phyloP scores from a whole-genome alignment of 1,140 invertebrate species.

The Trichonephila inaurata region DNA sequence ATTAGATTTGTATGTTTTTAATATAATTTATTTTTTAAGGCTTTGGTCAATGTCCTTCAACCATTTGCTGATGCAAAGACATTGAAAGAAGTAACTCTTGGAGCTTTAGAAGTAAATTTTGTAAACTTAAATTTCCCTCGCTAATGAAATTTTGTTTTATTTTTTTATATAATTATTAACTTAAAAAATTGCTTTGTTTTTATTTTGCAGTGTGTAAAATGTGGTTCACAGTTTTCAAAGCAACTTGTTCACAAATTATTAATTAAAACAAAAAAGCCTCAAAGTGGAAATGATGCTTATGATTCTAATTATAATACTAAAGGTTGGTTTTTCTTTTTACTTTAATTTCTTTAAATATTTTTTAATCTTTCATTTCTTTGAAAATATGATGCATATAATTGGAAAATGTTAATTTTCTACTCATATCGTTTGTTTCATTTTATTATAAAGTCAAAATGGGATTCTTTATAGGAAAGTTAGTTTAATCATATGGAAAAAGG shows the following conservation, averaged over 20 bases:
- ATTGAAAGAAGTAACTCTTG: constrained; percentile 60
- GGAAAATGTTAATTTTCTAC: no score
- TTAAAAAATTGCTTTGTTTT: background rate
- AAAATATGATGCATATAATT: background rate
- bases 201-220: constrained; percentile 59
- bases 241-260: constrained; percentile 48
- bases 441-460: no score
- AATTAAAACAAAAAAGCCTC: constrained; percentile 35
- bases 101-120: constrained; percentile 60
- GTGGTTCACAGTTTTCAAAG: constrained; percentile 70
- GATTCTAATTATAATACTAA: constrained; percentile 14
- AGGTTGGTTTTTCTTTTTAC: background rate
- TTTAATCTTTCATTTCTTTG: background rate
- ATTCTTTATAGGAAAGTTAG: no score
- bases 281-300: background rate
- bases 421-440: no score
- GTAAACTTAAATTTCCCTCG: background rate
- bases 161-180: background rate
- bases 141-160: background rate
- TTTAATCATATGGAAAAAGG: no score
- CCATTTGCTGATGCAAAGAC: constrained; percentile 73
- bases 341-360: background rate
- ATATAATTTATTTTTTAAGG: background rate
- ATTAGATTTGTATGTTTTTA: no score
- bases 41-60: constrained; percentile 19